Evolutionary conservation across 2,888 invertebrate genomes (phyloP), one percentile per base, ranked within the genome.

Genomic region (Eilema depressum): DNA sequence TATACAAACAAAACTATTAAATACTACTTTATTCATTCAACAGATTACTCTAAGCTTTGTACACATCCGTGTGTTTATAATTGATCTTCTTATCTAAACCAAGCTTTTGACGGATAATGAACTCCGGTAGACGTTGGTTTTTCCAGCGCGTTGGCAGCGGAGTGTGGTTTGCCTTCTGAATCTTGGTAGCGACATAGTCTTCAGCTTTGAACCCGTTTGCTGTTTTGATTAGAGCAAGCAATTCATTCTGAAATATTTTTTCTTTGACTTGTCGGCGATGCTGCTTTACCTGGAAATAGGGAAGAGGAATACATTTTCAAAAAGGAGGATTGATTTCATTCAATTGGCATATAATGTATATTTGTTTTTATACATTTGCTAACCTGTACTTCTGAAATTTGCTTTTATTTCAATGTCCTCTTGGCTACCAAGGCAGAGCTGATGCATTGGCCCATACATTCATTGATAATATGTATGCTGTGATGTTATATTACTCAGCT

Each of bases 191-290:
- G 0, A 98, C 98, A 87, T 97, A 97, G 66, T 96, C 88, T 78
- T 97, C 97, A 0, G 98, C 97, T 73, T 97, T 96, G 91, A 98
- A 98, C 68, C 96, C 95, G 76, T 98, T 96, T 0, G 98, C 98
- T 62, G 96, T 93, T 88, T 97, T 97, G 17, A 98, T 96, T 88
- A 97, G 96, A 0, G 96, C 93, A 70, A 98, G 92, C 0, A 98
- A 93, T 68, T 95, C 95, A 0, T 96, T 97, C 84, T 98, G 97
- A 91, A 98, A 98, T 8, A 90, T 93, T 85, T 97, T 98, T 86
- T 98, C 98, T 87, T 97, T 98, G 63, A 95, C 95, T 86, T 97
- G 93, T 85, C 97, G 97, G 67, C 98, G 96, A 26, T 96, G 96
- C 83, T 97, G 97, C 70, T 96, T 96, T 33, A 96, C 85, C 96